Evolutionary conservation across 2,797 vertebrate species (phyloP).

Genomic region (Lepidocolaptes lacrymiger): DNA sequence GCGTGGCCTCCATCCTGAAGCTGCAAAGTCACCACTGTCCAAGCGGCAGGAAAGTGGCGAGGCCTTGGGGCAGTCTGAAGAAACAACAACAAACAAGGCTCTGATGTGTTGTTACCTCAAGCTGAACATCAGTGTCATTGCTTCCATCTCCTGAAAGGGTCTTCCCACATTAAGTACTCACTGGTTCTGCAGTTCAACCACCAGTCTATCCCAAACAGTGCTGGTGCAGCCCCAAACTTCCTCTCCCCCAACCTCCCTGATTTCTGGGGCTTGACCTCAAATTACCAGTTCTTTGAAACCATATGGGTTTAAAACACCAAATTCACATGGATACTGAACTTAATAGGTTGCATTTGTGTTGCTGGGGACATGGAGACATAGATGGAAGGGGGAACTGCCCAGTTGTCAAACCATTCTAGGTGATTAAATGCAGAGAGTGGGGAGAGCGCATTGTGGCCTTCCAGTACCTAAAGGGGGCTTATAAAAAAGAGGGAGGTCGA

Average conservation of each 20-base stretch:
- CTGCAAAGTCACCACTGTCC: slow-evolving; percentile 2
- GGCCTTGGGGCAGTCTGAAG: background rate
- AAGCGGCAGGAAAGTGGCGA: background rate
- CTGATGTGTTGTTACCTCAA: background rate
- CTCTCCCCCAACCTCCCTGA: rapidly evolving
- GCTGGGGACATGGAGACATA: background rate
- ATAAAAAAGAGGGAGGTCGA: background rate
- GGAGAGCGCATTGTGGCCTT: rapidly evolving
- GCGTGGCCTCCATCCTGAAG: slow-evolving; percentile 83
- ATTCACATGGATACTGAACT: background rate
- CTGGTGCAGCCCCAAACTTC: background rate
- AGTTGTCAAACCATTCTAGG: background rate
- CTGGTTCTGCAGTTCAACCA: background rate
- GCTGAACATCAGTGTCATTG: background rate
- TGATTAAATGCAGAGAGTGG: background rate
- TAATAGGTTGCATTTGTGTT: rapidly evolving
- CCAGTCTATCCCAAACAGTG: rapidly evolving
- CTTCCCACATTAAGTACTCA: background rate
- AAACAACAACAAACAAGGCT: background rate
- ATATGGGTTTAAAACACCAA: rapidly evolving
- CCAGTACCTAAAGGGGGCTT: background rate
- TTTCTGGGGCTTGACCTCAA: background rate
- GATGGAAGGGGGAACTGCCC: background rate
- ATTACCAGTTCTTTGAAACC: background rate
- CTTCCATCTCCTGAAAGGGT: background rate